A percentile compares a stretch with the other conserved stretches of the same genome.
Evolutionary conservation across 2,888 invertebrate species (phyloP).

Genomic region (Timandra comae): DNA sequence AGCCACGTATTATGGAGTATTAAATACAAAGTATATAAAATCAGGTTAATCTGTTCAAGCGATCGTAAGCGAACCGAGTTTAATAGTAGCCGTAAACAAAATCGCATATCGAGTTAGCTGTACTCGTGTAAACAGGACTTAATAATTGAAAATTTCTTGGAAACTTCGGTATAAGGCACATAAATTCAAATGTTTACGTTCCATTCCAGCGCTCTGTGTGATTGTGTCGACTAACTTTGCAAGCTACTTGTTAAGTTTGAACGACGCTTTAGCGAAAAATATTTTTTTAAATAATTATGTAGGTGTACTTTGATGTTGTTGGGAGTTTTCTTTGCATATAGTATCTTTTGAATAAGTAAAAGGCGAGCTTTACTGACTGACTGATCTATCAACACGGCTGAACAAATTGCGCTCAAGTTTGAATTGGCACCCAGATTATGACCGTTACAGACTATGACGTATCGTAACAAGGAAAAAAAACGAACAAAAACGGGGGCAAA

Average conservation of each 20-base stretch:
- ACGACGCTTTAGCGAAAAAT: neutral
- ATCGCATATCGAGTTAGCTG: constrained; percentile 4
- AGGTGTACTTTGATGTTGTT: too few relatives aligned
- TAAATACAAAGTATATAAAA: neutral
- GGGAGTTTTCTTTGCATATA: too few relatives aligned
- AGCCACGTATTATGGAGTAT: neutral
- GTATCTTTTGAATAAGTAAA: too few relatives aligned
- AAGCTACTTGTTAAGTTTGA: constrained; percentile 5
- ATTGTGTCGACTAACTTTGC: constrained; percentile 8
- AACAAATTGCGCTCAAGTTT: too few relatives aligned
- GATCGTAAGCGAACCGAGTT: neutral
- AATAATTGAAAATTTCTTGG: constrained; percentile 17
- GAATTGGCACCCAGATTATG: too few relatives aligned
- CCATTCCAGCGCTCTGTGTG: neutral
- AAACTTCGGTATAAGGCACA: constrained; percentile 3
- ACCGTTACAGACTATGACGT: too few relatives aligned
- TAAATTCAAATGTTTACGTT: constrained; percentile 14
- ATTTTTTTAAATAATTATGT: too few relatives aligned
- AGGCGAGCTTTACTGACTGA: too few relatives aligned
- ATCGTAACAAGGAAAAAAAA: too few relatives aligned
- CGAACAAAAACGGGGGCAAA: too few relatives aligned
- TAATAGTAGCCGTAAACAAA: constrained; percentile 2
- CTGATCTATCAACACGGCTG: too few relatives aligned
- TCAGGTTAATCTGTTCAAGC: neutral
- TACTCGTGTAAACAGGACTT: constrained; percentile 9